Percentiles rank a stretch among this genome's conserved stretches.
These are phyloP conservation scores for Ichneumoninae sp. DNA, from an alignment of 2,888 invertebrate species.

Conservation along the genomic window DNA sequence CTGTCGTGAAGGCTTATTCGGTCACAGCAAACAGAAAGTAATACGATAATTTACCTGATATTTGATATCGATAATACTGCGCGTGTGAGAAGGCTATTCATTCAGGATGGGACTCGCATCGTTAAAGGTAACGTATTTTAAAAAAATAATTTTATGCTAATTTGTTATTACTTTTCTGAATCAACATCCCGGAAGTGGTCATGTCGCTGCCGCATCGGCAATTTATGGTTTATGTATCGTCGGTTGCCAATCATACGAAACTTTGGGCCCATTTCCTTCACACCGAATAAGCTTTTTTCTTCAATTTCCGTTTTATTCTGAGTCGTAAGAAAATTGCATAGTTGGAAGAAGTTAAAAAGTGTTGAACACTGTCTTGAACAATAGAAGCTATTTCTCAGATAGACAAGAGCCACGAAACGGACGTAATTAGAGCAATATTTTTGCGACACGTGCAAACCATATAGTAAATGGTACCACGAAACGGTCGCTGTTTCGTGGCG, in stretches of 20 bases:
- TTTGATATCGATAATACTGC: slow-evolving; percentile 34
- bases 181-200: too few species aligned
- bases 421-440: too few species aligned
- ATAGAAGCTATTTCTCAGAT: not conserved
- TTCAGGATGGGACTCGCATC: slow-evolving; percentile 52
- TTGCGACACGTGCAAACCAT: too few species aligned
- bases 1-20: not conserved
- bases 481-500: too few species aligned
- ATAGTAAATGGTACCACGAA: too few species aligned
- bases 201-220: too few species aligned
- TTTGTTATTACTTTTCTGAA: too few species aligned
- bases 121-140: slow-evolving; percentile 49
- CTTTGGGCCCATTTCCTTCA: not conserved
- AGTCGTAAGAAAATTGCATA: not conserved
- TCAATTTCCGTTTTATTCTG: not conserved
- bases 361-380: not conserved
- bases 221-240: too few species aligned
- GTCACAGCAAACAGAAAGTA: not conserved
- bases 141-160: too few species aligned
- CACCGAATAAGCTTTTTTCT: not conserved
- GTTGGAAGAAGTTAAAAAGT: not conserved
- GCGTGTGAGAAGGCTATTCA: not conserved
- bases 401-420: too few species aligned
- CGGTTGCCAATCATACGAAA: too few species aligned
- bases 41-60: not conserved